Base-by-base conservation (phyloP, 2,888 invertebrate species). In the Andrena chrysosceles region DNA sequence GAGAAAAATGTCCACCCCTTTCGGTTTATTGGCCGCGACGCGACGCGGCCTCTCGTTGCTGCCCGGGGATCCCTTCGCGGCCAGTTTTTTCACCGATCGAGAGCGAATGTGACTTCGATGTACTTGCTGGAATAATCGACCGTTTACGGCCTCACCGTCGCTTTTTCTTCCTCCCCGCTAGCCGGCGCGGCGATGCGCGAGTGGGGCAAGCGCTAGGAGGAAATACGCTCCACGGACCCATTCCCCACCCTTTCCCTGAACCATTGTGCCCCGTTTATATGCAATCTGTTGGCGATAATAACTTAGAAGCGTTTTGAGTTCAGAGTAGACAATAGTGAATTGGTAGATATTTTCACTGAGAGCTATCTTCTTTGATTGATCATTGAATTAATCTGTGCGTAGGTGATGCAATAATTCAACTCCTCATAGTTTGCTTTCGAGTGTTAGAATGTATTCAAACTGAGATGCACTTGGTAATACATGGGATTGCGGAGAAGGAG, bases 1-100 rank as follows among this genome's bases (percentile, higher is more conserved):
- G 73, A 72, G 84, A 84, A 83, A 85, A 87, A 89, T 84, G 86
- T 83, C 84, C 81, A 77, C 81, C 87, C 86, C 82, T 72, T 79
- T 78, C 81, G 82, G 84, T 81, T 85, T 87, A 88, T 86, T 88
- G 84, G 88, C 74, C 76, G 79, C 76, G 64, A 42, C 16, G 66
- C 49, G 54, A 26, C 56, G 20, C 67, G 35, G 70, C 52, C 56
- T 10, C 60, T 67, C 49, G 67, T 69, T 59, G 64, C 77, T 85
- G 29, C 54, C 56, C 56, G 64, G 48, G 74, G 78, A 66, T 68
- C 79, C 81, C 29, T 48, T 48, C 54, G 56, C 52, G 67, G 67
- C 74, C 78, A 84, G 74, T 71, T 83, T 83, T 80, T 83, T 68
- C 78, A 5, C 42, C 52, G 16, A 33, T 62, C 56, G 71, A 29